Conservation (phyloP, 2,797 vertebrate genomes). For the Cheirogaleus major region DNA sequence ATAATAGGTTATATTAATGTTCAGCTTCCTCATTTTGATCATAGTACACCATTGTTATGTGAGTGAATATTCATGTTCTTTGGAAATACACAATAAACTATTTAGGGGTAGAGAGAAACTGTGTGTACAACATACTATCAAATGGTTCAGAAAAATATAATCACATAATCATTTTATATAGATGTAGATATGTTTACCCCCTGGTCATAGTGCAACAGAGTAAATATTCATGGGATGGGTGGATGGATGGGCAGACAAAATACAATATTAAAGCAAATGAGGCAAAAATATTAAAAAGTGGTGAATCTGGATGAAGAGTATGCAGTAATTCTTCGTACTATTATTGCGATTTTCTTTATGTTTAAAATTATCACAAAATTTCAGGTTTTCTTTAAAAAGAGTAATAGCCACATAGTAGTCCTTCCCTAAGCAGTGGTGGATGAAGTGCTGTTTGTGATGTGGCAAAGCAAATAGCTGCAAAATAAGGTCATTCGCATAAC, state of each 20-base stretch:
- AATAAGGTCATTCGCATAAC: conserved; percentile 44
- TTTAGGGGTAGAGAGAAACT: background rate
- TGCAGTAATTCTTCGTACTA: background rate
- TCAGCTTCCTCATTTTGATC: background rate
- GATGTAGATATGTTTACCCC: background rate
- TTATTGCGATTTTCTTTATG: background rate
- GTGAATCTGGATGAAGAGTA: background rate
- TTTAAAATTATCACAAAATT: conserved; percentile 6
- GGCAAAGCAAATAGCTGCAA: conserved; percentile 43
- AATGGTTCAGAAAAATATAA: background rate
- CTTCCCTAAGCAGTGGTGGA: background rate
- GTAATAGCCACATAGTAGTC: background rate
- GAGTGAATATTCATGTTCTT: background rate
- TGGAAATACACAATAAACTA: background rate
- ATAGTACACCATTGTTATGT: background rate
- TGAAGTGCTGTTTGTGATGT: conserved; percentile 43
- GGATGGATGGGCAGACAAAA: background rate
- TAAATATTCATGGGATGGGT: background rate
- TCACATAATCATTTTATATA: background rate
- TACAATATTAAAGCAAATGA: background rate
- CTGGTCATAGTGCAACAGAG: background rate
- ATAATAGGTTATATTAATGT: background rate
- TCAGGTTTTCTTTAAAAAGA: background rate
- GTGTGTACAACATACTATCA: background rate
- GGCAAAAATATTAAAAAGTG: background rate